Evolutionary conservation across 2,797 vertebrate species (phyloP), one percentile per base, ranked within the genome.

Genomic region (Lutjanus argentimaculatus): DNA sequence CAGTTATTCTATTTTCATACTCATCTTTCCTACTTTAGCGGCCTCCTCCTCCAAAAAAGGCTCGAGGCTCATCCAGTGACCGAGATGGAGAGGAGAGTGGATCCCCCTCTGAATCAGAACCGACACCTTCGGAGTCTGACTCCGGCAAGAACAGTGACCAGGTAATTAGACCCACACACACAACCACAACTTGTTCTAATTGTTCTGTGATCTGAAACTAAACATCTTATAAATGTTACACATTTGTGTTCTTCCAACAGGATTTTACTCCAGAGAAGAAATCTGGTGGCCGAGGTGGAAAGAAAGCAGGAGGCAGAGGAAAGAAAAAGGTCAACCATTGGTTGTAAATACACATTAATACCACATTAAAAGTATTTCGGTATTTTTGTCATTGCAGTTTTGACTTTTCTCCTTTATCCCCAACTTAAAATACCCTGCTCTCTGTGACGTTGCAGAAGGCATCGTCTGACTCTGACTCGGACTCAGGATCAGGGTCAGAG

Each of bases 191-290:
- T 49, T n/a, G 25, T 0, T 42, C 2, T 51, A 25, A 72, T 40
- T 71, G 57, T 15, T 16, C 13, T 4, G 2, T 49, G n/a, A 51
- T 65, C 4, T 46, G 7, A 69, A 55, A 72, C 21, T 12, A 10
- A 72, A 72, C 7, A 8, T 19, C 6, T 2, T 10, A 6, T 61
- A 49, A 68, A 61, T 36, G 17, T 79, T 19, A 22, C 6, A 48
- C 17, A 14, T 67, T 36, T 77, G 8, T 75, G 77, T 79, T 71
- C 15, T 55, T 58, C n/a, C 4, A 62, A 2, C 65, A 99, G 98
- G 98, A 99, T 85, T 99, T 99, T 85, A 98, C 97, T 56, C 98
- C 97, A 0, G 98, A 99, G 85, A 98, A 98, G 94, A 99, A 98
- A 89, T 4, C 91, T 1, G 86, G 86, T 22, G 94, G 91, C 40